Base-by-base conservation (phyloP, 2,113 vertebrate genomes). In the Engystomops pustulosus region DNA sequence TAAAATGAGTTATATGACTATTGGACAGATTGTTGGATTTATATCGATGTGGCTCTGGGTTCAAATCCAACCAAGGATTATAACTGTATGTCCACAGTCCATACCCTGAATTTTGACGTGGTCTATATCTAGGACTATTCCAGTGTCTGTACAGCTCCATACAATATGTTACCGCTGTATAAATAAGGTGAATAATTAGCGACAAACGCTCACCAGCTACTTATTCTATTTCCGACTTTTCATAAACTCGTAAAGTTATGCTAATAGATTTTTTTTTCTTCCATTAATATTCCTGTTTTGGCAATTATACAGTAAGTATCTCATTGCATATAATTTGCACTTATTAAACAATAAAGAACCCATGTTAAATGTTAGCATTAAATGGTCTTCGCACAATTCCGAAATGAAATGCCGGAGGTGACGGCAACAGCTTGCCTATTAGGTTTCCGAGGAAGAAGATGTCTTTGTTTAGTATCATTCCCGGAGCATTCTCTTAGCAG, bases 401-500 rank as follows among this genome's bases (percentile, higher is more conserved):
- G 72, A 69, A 23, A 69, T 17, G 51, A 69, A 86, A 86, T 90
- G 87, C 88, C 86, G 86, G 77, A 87, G 91, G 89, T 90, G 89
- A 84, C 44, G 41, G 82, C 38, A 55, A 4, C 81, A 85, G 36
- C 87, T 88, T 90, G 71, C 81, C 87, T 81, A 81, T 88, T 89
- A 88, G 70, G 84, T 87, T 89, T 72, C 81, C 78, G 69, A 49
- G 81, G 86, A 32, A 84, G 84, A 67, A 86, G 86, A 82, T 85
- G 84, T 72, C 9, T 81, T 86, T 92, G 86, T 89, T 77, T 91
- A 88, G 78, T 86, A 55, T 76, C 89, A 87, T 86, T 81, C 79
- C 76, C 87, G 62, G 67, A 79, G 83, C 87, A 89, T 92, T 90
- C 86, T 88, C 55, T 89, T 91, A 85, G 88, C 91, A 90, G 87